Evolutionary conservation across 2,797 vertebrate genomes (phyloP), one percentile per base, ranked within the genome.

Genomic region (Schizothorax lantsangensis): DNA sequence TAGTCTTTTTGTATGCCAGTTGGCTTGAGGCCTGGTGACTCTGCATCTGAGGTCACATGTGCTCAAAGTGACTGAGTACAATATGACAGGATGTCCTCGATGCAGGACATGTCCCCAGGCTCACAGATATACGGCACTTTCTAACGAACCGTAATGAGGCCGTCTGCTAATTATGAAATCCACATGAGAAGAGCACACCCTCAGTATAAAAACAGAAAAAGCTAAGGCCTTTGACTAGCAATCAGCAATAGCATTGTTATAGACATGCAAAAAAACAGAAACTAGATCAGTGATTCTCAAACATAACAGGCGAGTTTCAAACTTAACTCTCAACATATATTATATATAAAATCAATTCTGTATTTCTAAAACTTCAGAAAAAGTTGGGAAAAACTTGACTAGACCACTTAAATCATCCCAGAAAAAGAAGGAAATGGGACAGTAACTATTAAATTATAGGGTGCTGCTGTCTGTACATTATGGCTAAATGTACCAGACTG

Each of bases 101-200:
- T 89, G 88, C 81, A 59, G 85, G 68, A 80, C 86, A 52, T 14
- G 57, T 88, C 91, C 88, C 88, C 59, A 59, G 90, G 88, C 77
- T 54, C 83, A 40, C 30, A 59, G 68, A 85, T 83, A 71, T 69
- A 40, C 26, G 15, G 36, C 72, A 81, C 72, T 38, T 84, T 77
- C 84, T 79, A 86, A 71, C 30, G 66, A 87, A 88, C 26, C 57
- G 43, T 74, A 91, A 92, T 82, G 89, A 91, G 91, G 91, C 45
- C 87, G 59, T 40, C 47, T 73, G 84, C 78, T 91, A 88, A 88
- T 90, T 87, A 89, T 43, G 84, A 88, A 88, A 83, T 38, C 69
- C 85, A 83, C 68, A 69, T n/a, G 36, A 87, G 82, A 62, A 90
- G 54, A 84, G 83, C 52, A 45, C 47, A 38, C 66, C 38, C 40